phyloP scores from a whole-genome alignment of 1,140 invertebrate species.

The Drosophila kanapiae region DNA sequence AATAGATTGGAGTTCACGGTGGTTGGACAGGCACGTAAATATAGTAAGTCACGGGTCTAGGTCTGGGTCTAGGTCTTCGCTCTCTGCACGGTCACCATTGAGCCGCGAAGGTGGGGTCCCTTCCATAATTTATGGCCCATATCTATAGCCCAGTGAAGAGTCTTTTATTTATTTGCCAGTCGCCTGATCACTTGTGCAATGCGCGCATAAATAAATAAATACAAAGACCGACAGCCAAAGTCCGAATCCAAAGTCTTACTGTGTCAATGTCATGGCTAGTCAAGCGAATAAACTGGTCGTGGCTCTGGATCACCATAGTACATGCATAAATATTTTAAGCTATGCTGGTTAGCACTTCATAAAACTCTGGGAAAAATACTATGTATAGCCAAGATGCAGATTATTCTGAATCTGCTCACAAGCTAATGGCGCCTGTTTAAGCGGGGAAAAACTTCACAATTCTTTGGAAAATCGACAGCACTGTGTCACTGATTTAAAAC shows the following conservation, averaged over 20 bases:
- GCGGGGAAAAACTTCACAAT: neutral
- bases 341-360: neutral
- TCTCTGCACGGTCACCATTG: slow-evolving; percentile 39
- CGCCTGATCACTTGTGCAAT: slow-evolving; percentile 66
- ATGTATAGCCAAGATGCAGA: neutral
- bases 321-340: neutral
- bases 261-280: slow-evolving; percentile 74
- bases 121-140: slow-evolving; percentile 42
- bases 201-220: slow-evolving; percentile 69
- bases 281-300: slow-evolving; percentile 57
- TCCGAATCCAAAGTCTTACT: slow-evolving; percentile 53
- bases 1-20: slow-evolving; percentile 60
- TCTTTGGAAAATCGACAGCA: slow-evolving; percentile 13
- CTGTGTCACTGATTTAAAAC: slow-evolving; percentile 46
- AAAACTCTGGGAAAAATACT: neutral
- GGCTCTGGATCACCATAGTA: neutral
- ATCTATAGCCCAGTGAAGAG: slow-evolving; percentile 22
- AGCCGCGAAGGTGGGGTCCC: slow-evolving; percentile 55
- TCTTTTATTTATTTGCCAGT: slow-evolving; percentile 46
- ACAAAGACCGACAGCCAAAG: slow-evolving; percentile 38
- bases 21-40: slow-evolving; percentile 27
- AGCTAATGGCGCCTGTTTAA: neutral
- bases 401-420: neutral
- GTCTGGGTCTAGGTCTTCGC: slow-evolving; percentile 63
- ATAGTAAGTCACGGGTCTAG: slow-evolving; percentile 29